phyloP scores from a whole-genome alignment of 2,888 invertebrate species.

The Mythimna lalbum region DNA sequence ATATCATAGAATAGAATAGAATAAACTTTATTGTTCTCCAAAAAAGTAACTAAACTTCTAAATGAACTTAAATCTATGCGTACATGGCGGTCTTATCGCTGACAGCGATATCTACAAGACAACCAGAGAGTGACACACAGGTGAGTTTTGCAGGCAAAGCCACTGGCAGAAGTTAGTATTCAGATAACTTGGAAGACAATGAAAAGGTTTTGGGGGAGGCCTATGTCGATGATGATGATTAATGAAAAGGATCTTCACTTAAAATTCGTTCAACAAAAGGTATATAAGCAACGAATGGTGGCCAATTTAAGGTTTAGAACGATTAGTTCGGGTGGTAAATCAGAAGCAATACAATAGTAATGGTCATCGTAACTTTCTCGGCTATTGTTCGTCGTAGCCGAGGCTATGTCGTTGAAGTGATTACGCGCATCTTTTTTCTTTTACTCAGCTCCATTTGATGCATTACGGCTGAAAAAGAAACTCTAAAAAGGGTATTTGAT shows the following conservation, averaged over 20 bases:
- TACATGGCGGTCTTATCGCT: no score
- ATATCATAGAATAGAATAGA: no score
- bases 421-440: slow-evolving; percentile 70
- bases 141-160: no score
- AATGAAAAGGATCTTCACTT: neutral
- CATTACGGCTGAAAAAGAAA: slow-evolving; percentile 57
- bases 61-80: no score
- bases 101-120: no score
- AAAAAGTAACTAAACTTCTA: no score
- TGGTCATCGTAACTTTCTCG: slow-evolving; percentile 74
- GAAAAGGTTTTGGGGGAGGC: no score
- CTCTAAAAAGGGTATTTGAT: slow-evolving; percentile 50
- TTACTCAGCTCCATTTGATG: slow-evolving; percentile 64
- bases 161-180: neutral
- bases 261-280: slow-evolving; percentile 8
- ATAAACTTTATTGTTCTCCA: no score
- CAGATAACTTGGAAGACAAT: slow-evolving; percentile 1
- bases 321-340: slow-evolving; percentile 41
- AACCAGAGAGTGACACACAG: no score
- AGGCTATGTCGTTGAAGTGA: slow-evolving; percentile 71
- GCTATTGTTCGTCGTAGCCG: slow-evolving; percentile 73
- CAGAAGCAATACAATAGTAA: slow-evolving; percentile 63
- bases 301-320: slow-evolving; percentile 19
- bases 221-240: no score
- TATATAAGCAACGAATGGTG: slow-evolving; percentile 16